A percentile compares a stretch with the other conserved stretches of the same genome.
Conservation (phyloP, 2,113 vertebrate species). For the Anthoscopus minutus region DNA sequence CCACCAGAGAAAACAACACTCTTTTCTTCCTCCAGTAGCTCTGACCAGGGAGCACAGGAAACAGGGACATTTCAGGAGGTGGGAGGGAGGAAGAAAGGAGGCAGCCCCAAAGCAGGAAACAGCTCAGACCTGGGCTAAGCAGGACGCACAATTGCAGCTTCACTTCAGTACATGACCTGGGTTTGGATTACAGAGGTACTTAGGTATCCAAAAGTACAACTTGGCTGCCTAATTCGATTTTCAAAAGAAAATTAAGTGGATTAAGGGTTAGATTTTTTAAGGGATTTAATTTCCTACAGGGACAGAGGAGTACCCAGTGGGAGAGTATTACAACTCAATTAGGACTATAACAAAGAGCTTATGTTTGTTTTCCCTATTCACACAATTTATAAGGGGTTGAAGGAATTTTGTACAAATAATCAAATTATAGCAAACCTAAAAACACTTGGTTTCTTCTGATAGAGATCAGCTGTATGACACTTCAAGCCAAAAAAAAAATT, state of each 20-base stretch:
- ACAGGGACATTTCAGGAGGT: background rate
- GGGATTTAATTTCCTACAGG: slow-evolving; percentile 20
- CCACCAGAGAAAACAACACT: background rate
- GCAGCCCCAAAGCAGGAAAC: background rate
- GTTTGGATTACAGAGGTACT: background rate
- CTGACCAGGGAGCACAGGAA: background rate
- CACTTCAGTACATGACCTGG: background rate
- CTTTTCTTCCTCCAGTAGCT: background rate
- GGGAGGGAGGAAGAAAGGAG: background rate
- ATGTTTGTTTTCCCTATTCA: slow-evolving; percentile 3
- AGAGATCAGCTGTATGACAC: background rate
- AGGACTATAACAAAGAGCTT: slow-evolving; percentile 14
- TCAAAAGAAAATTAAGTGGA: slow-evolving; percentile 45
- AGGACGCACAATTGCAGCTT: background rate
- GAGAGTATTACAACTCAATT: slow-evolving; percentile 34
- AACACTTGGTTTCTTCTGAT: background rate
- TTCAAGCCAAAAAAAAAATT: background rate
- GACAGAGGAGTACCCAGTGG: background rate
- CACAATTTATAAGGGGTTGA: background rate
- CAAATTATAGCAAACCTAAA: background rate
- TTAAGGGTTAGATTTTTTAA: slow-evolving; percentile 20
- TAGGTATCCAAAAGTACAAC: background rate
- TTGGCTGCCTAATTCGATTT: background rate
- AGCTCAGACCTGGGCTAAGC: background rate
- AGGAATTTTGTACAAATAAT: background rate